Percentiles rank a stretch among this genome's conserved stretches.
These are phyloP conservation scores for Sceliomorpha sp. DNA, from an alignment of 2,888 invertebrate species.

Conservation along the genomic window DNA sequence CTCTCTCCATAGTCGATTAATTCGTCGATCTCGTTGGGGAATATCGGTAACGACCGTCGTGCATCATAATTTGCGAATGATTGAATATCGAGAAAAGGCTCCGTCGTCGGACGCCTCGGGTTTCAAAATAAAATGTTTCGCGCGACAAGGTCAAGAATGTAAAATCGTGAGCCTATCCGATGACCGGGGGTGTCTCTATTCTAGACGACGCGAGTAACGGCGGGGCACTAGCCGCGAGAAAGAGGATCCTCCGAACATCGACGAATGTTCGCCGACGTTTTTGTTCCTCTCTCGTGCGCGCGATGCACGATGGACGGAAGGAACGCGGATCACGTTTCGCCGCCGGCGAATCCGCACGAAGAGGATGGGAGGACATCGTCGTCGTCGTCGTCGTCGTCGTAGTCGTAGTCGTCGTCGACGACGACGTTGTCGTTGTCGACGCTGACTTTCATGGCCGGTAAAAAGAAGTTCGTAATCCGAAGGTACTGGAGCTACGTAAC, in stretches of 20 bases:
- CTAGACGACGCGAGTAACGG: slow-evolving; percentile 51
- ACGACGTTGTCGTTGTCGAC: slow-evolving; percentile 37
- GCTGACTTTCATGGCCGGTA: slow-evolving; percentile 43
- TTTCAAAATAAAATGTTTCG: slow-evolving; percentile 48
- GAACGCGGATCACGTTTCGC: slow-evolving; percentile 61
- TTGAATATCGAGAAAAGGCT: slow-evolving; percentile 25
- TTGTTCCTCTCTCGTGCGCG: slow-evolving; percentile 47
- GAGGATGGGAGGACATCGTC: slow-evolving; percentile 38
- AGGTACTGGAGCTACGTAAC: too few relatives aligned
- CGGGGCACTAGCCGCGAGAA: slow-evolving; percentile 40
- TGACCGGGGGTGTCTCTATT: slow-evolving; percentile 53
- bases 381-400: slow-evolving; percentile 24
- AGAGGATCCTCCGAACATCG: slow-evolving; percentile 55
- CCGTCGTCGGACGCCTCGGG: slow-evolving; percentile 21
- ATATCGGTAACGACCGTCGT: too few relatives aligned
- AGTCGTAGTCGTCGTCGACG: too few relatives aligned
- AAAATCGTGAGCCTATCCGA: slow-evolving; percentile 44
- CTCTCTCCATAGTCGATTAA: too few relatives aligned
- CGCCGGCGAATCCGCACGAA: slow-evolving; percentile 49
- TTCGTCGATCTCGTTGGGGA: too few relatives aligned
- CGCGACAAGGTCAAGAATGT: slow-evolving; percentile 23
- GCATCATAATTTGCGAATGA: slow-evolving; percentile 26
- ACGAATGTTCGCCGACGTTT: slow-evolving; percentile 54
- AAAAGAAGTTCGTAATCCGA: slow-evolving; percentile 34
- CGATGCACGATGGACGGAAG: slow-evolving; percentile 50